phyloP scores from a whole-genome alignment of 1,140 invertebrate genomes.

The Meloidogyne hapla region DNA sequence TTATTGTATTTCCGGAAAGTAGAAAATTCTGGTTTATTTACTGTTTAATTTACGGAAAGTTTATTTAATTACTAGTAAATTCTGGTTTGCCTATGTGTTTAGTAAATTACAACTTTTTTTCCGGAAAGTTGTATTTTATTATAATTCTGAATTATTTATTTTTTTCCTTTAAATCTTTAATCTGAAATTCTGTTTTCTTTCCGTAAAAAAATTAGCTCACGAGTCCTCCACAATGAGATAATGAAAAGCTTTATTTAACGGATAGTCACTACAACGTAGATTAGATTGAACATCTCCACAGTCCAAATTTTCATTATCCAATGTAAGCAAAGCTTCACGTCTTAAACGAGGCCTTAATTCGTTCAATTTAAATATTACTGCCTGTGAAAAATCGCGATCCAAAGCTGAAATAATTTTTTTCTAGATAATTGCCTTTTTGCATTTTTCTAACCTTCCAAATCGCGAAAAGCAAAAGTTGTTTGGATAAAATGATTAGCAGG shows the following conservation, averaged over 20 bases:
- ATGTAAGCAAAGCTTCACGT: constrained; percentile 21
- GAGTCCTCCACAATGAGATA: constrained; percentile 49
- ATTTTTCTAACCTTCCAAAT: constrained; percentile 26
- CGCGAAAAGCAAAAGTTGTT: constrained; percentile 44
- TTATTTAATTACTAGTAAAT: no score
- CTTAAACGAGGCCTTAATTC: constrained; percentile 23
- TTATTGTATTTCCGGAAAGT: background rate
- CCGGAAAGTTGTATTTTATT: background rate
- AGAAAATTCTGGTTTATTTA: background rate
- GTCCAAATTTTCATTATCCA: constrained; percentile 49
- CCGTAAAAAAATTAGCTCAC: constrained; percentile 32
- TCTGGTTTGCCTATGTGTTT: no score
- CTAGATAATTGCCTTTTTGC: background rate
- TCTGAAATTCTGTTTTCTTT: background rate
- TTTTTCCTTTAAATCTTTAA: no score
- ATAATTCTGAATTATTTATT: background rate
- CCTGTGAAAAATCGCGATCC: constrained; percentile 33
- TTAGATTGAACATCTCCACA: constrained; percentile 23
- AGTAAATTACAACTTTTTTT: background rate
- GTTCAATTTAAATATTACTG: constrained; percentile 19
- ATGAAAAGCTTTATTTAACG: constrained; percentile 37
- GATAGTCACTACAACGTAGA: constrained; percentile 42
- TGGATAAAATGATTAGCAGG: constrained; percentile 43
- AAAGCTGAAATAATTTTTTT: constrained; percentile 34
- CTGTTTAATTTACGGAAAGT: background rate